Percentiles rank a stretch among this genome's conserved stretches.
Conservation (phyloP, 2,113 vertebrate genomes). For the Garra rufa region DNA sequence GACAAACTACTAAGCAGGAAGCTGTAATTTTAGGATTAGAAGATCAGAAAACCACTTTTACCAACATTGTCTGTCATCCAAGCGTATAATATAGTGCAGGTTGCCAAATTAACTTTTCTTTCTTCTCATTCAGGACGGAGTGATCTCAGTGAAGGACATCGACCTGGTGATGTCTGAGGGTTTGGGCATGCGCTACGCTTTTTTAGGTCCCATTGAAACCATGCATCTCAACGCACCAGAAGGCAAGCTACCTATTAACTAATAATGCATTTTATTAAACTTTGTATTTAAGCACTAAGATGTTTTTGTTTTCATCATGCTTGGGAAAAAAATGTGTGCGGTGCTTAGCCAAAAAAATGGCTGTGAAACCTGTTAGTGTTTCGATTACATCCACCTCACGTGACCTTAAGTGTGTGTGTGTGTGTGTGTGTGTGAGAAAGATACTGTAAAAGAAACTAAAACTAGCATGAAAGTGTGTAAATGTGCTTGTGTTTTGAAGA, state of each 20-base stretch:
- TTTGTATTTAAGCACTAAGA: background rate
- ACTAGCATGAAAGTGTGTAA: conserved; percentile 36
- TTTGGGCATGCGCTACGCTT: conserved; percentile 94
- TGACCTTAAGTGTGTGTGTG: conserved; percentile 48
- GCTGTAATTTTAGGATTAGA: conserved; percentile 46
- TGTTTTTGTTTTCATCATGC: conserved; percentile 2
- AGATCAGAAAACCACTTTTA: conserved; percentile 34
- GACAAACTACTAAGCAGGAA: conserved; percentile 38
- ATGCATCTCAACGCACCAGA: conserved; percentile 94
- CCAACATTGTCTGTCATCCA: conserved; percentile 10
- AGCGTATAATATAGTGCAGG: background rate
- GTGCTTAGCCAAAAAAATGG: background rate
- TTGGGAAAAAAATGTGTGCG: background rate
- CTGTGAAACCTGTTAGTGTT: background rate
- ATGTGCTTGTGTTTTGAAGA: conserved; percentile 50
- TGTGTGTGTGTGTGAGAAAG: background rate
- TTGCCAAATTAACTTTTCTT: background rate
- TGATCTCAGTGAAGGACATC: conserved; percentile 89
- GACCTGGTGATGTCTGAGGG: conserved; percentile 98
- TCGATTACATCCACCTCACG: conserved; percentile 16
- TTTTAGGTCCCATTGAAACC: conserved; percentile 96
- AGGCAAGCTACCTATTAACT: conserved; percentile 66
- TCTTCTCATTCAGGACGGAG: conserved; percentile 81
- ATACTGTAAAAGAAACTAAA: background rate
- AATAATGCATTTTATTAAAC: background rate